These are phyloP conservation scores for Nephotettix cincticeps DNA, from an alignment of 1,140 invertebrate species.

Conservation along the genomic window DNA sequence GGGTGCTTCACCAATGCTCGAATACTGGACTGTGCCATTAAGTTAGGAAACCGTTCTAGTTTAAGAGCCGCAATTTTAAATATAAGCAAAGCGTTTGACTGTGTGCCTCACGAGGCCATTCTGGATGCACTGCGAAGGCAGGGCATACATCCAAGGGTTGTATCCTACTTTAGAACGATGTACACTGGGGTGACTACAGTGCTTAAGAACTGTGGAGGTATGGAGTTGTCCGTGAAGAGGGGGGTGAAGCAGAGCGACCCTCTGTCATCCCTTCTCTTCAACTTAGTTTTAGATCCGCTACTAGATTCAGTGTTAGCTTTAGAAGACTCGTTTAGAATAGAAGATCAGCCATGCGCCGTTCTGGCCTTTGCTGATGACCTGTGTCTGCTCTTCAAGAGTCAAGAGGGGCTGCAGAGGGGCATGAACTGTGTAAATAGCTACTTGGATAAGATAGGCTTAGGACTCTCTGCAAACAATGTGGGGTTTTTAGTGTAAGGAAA, in stretches of 20 bases:
- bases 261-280: constrained; percentile 45
- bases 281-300: constrained; percentile 43
- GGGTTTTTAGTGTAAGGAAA: constrained; percentile 31
- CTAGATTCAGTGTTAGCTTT: constrained; percentile 29
- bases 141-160: neutral
- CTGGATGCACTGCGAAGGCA: neutral
- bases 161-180: neutral
- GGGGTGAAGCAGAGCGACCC: constrained; percentile 50
- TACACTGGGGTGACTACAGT: neutral
- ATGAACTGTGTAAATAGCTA: constrained; percentile 25
- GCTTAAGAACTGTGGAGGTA: neutral
- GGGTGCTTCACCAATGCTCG: too few relatives aligned
- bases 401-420: constrained; percentile 28
- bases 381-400: constrained; percentile 33
- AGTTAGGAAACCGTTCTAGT: too few relatives aligned
- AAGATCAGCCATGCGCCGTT: constrained; percentile 13
- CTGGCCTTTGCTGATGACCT: constrained; percentile 46
- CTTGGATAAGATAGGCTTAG: constrained; percentile 31
- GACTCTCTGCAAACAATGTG: constrained; percentile 33
- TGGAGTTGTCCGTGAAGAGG: constrained; percentile 28
- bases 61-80: neutral
- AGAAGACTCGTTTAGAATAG: constrained; percentile 14
- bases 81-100: neutral
- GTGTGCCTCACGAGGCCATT: neutral
- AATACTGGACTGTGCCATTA: too few relatives aligned